A percentile compares a stretch with the other conserved stretches of the same genome.
These are phyloP conservation scores for Caenorhabditis briggsae DNA, from an alignment of 1,140 invertebrate genomes.

Conservation along the genomic window DNA sequence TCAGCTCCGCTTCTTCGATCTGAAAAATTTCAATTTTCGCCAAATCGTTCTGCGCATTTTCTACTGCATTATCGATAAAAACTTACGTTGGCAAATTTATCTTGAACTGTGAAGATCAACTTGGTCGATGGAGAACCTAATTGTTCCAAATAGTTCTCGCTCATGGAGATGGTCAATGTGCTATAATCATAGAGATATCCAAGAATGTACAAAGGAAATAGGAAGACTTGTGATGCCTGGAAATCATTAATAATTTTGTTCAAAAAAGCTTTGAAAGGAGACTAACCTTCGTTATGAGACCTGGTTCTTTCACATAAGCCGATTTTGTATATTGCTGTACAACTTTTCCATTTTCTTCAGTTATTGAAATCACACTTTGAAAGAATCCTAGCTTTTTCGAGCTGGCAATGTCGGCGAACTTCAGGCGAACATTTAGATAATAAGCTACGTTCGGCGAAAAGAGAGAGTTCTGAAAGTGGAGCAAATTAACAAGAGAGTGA, in stretches of 20 bases:
- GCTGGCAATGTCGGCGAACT: conserved; percentile 48
- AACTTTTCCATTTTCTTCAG: conserved; percentile 9
- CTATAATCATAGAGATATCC: conserved; percentile 57
- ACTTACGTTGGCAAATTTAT: conserved; percentile 56
- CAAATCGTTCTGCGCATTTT: background rate
- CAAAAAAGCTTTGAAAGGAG: background rate
- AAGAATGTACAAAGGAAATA: conserved; percentile 58
- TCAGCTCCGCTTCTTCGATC: conserved; percentile 53
- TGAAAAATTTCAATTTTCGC: conserved; percentile 5
- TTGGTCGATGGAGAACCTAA: background rate
- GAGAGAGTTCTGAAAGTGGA: conserved; percentile 47
- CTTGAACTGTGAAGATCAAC: conserved; percentile 53
- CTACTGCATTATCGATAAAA: background rate
- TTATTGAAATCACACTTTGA: conserved; percentile 52
- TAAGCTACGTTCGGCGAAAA: conserved; percentile 53
- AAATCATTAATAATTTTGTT: conserved; percentile 16
- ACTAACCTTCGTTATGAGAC: conserved; percentile 49
- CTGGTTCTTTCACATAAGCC: conserved; percentile 52
- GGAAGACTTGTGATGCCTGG: conserved; percentile 21
- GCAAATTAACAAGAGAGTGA: background rate
- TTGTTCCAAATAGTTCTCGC: conserved; percentile 21
- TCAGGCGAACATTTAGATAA: conserved; percentile 41
- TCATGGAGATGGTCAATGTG: conserved; percentile 35
- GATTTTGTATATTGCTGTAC: conserved; percentile 38
- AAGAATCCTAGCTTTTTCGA: conserved; percentile 49